These are phyloP conservation scores for Anthonomus grandis DNA, from an alignment of 1,140 invertebrate species.

Conservation along the genomic window DNA sequence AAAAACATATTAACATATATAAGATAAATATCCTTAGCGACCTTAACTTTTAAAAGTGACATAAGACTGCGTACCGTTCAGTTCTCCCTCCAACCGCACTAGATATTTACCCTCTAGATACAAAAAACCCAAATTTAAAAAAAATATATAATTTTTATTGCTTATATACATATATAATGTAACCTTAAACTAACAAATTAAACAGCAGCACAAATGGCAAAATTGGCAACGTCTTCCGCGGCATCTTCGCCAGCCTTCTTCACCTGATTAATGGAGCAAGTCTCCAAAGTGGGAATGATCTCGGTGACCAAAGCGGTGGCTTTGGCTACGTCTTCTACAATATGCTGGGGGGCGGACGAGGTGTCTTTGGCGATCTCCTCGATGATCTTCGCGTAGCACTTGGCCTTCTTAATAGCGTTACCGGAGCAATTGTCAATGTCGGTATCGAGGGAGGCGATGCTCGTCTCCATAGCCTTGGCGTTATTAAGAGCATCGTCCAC, in stretches of 20 bases:
- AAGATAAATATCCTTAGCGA: no score
- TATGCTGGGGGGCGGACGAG: slow-evolving; percentile 4
- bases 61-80: no score
- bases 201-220: slow-evolving; percentile 18
- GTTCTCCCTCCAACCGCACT: no score
- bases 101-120: no score
- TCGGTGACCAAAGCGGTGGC: slow-evolving; percentile 1
- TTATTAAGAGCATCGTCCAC: slow-evolving; percentile 12
- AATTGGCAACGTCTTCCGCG: slow-evolving; percentile 8
- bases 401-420: neutral
- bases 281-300: slow-evolving; percentile 6
- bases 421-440: slow-evolving; percentile 14
- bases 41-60: no score
- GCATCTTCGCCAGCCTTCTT: slow-evolving; percentile 9
- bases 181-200: no score
- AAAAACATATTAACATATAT: no score
- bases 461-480: slow-evolving; percentile 6
- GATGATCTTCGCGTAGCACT: slow-evolving; percentile 17
- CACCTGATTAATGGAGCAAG: slow-evolving; percentile 1
- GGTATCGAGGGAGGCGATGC: slow-evolving; percentile 1
- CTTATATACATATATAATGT: no score
- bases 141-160: no score
- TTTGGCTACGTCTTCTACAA: slow-evolving; percentile 14
- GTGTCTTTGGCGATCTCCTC: slow-evolving; percentile 14
- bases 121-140: no score